A percentile compares a stretch with the other conserved stretches of the same genome.
Evolutionary conservation across 2,888 invertebrate species (phyloP).

Genomic region (Apodemia duryi): DNA sequence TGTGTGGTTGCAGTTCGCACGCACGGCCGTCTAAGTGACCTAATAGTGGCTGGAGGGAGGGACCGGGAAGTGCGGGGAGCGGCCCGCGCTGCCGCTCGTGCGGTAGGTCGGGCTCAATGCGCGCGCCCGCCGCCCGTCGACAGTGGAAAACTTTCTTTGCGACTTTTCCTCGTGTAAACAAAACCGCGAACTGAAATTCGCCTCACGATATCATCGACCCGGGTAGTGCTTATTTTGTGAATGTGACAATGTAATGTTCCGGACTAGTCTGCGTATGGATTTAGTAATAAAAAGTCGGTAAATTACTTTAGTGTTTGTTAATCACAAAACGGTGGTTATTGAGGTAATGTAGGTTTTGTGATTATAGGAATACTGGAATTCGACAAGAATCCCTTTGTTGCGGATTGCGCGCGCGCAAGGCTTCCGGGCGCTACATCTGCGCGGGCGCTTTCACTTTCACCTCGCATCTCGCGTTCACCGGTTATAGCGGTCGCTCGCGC

Average conservation of each 20-base stretch:
- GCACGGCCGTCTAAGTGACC: constrained; percentile 75
- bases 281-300: constrained; percentile 77
- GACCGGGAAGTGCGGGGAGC: constrained; percentile 73
- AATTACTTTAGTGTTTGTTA: constrained; percentile 32
- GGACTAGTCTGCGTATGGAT: constrained; percentile 69
- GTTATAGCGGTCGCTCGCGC: constrained; percentile 46
- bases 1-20: constrained; percentile 76
- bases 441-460: constrained; percentile 76
- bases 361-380: constrained; percentile 24
- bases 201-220: constrained; percentile 26
- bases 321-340: neutral
- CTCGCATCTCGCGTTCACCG: constrained; percentile 58
- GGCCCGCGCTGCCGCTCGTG: constrained; percentile 60
- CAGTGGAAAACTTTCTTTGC: constrained; percentile 75
- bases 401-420: constrained; percentile 44
- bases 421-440: constrained; percentile 75
- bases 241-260: constrained; percentile 48
- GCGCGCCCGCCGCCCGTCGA: constrained; percentile 63
- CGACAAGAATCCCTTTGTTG: constrained; percentile 48
- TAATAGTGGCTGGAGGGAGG: constrained; percentile 78
- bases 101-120: constrained; percentile 78
- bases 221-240: constrained; percentile 41
- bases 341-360: constrained; percentile 14
- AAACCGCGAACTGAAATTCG: constrained; percentile 56
- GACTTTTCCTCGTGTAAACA: constrained; percentile 74